Base-by-base conservation (phyloP, 1,140 invertebrate genomes). In the Hestina assimilis region DNA sequence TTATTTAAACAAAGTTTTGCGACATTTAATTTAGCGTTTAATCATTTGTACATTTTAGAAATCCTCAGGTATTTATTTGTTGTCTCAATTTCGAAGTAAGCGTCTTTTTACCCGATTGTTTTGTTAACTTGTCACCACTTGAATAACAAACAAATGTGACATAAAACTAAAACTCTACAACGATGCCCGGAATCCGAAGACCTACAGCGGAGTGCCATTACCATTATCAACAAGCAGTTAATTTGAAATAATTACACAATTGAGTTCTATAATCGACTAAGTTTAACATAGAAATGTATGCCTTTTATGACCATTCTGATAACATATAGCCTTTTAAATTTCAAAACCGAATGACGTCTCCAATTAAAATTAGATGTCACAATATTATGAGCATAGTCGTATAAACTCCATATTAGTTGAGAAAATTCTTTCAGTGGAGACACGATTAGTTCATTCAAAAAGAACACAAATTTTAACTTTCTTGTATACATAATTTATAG, bases 181-280 rank as follows among this genome's bases (percentile, higher is more conserved):
- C 31, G 31, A 43, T 35, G 31, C 41, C 52, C 43, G 1, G 53
- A 59, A 59, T 53, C 43, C 50, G 21, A 23, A 53, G 57, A 59
- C 57, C 57, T 59, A 59, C 57, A 59, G 57, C 57, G 15, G 50
- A 38, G 20, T 8, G 26, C 15, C 48, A 47, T 59, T 52, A 59
- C 24, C 33, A 59, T 59, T 59, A 59, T 59, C 57, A 52, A 38
- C 26, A 24, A 43, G 47, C 40, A 41, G 48, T 59, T 23, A 42
- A 53, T 53, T 53, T 38, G 19, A 35, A 52, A 53, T 59, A 59
- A 59, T 52, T 53, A 59, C 50, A 41, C 50, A 41, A 42, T 47
- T n/a, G 15, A 40, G 21, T 31, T 19, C 15, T 23, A 41, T 59
- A 48, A 46, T 42, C 40, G 20, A 42, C 40, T 28, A 28, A 38